phyloP scores from a whole-genome alignment of 2,113 vertebrate genomes.

The Onychorhynchus coronatus region DNA sequence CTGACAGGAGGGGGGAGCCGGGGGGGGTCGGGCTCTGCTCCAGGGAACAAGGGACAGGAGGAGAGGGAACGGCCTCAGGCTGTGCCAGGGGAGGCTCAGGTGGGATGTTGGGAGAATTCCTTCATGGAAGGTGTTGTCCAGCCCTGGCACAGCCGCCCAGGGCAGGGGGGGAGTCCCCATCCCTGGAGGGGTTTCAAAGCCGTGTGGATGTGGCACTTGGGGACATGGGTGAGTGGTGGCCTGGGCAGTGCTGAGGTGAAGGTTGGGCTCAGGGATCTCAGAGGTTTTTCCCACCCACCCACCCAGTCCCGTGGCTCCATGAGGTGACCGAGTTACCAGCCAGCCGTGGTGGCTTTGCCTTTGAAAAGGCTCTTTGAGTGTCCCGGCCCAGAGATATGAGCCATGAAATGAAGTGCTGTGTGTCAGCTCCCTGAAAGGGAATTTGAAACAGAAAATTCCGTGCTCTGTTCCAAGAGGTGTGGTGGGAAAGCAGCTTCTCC shows the following conservation, averaged over 20 bases:
- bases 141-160: background rate
- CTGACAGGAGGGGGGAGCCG: background rate
- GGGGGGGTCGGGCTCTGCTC: background rate
- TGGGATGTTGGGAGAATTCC: background rate
- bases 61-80: background rate
- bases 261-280: accelerated
- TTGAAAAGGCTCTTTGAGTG: background rate
- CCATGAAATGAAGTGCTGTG: background rate
- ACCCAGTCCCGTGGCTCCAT: accelerated
- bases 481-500: background rate
- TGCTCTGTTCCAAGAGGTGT: background rate
- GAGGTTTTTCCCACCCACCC: background rate
- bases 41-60: background rate
- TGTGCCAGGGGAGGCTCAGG: background rate
- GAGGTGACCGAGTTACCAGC: accelerated
- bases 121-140: background rate
- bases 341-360: background rate
- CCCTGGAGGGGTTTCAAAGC: no score
- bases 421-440: background rate
- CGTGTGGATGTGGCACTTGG: background rate
- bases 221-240: background rate
- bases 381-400: background rate
- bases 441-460: background rate
- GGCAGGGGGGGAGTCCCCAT: background rate
- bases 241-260: background rate